Evolutionary conservation across 2,888 invertebrate genomes (phyloP).

Genomic region (Agrotis clavis): DNA sequence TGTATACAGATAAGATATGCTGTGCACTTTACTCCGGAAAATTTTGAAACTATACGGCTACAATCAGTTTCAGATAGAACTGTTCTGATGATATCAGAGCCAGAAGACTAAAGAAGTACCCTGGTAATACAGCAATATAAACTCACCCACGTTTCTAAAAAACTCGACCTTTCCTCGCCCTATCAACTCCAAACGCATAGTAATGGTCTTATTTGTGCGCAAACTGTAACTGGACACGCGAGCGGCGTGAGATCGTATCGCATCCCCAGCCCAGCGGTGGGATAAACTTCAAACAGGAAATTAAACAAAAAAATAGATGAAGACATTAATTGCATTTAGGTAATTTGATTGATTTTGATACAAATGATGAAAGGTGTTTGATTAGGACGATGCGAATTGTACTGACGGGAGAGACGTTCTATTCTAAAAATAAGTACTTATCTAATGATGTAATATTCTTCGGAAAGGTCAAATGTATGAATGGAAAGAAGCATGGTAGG

Average conservation of each 20-base stretch:
- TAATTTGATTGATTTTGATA: slow-evolving; percentile 2
- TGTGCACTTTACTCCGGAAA: no score
- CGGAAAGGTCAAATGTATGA: background rate
- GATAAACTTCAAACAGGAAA: slow-evolving; percentile 74
- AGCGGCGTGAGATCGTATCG: slow-evolving; percentile 82
- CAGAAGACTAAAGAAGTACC: no score
- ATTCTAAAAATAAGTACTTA: no score
- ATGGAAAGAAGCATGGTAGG: background rate
- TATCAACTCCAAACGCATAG: slow-evolving; percentile 36
- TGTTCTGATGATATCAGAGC: no score
- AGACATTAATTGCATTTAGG: slow-evolving; percentile 43
- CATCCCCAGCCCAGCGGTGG: slow-evolving; percentile 68
- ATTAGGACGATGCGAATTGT: background rate
- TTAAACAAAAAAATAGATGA: slow-evolving; percentile 64
- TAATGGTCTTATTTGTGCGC: slow-evolving; percentile 63
- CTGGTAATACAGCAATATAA: no score
- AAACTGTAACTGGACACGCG: slow-evolving; percentile 79
- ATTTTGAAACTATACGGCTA: no score
- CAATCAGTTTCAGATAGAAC: no score
- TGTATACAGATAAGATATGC: no score
- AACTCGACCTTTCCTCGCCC: slow-evolving; percentile 13
- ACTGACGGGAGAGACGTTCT: background rate
- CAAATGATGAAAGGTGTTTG: background rate
- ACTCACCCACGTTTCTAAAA: background rate
- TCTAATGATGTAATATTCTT: background rate